Conservation (phyloP, 2,797 vertebrate genomes). For the Melanotaenia pygmaea region DNA sequence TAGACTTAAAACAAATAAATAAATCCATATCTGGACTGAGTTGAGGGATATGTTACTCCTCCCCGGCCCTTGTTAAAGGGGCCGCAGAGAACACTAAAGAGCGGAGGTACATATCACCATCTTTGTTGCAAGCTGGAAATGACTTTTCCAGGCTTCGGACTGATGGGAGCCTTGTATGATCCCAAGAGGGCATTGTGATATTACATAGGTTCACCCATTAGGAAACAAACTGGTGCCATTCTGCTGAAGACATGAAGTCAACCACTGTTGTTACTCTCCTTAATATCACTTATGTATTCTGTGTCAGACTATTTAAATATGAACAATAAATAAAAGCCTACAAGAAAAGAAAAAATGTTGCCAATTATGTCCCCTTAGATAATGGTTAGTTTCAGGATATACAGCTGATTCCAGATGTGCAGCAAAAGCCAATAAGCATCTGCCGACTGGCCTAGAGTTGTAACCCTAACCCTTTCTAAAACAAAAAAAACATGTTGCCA, state of each 20-base stretch:
- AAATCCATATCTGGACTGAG: slow-evolving; percentile 62
- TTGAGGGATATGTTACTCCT: slow-evolving; percentile 40
- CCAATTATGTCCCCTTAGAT: neutral
- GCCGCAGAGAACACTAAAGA: slow-evolving; percentile 32
- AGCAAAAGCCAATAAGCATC: neutral
- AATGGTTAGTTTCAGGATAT: neutral
- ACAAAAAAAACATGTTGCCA: neutral
- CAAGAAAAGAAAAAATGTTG: neutral
- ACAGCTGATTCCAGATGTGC: neutral
- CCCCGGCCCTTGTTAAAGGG: slow-evolving; percentile 47
- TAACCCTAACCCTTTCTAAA: neutral
- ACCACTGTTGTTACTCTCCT: neutral
- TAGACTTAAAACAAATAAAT: slow-evolving; percentile 56
- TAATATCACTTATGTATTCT: neutral
- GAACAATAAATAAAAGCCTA: neutral
- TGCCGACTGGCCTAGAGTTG: neutral
- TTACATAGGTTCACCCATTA: neutral
- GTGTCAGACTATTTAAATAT: neutral
- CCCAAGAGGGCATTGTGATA: slow-evolving; percentile 22
- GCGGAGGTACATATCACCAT: slow-evolving; percentile 17
- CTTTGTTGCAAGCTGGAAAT: slow-evolving; percentile 53
- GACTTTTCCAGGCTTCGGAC: slow-evolving; percentile 60
- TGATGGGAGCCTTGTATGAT: slow-evolving; percentile 50
- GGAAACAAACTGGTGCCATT: slow-evolving; percentile 8
- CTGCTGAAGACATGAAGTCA: neutral